Percentiles rank a stretch among this genome's conserved stretches.
Conservation (phyloP, 2,113 vertebrate species). For the Oceanites oceanicus region DNA sequence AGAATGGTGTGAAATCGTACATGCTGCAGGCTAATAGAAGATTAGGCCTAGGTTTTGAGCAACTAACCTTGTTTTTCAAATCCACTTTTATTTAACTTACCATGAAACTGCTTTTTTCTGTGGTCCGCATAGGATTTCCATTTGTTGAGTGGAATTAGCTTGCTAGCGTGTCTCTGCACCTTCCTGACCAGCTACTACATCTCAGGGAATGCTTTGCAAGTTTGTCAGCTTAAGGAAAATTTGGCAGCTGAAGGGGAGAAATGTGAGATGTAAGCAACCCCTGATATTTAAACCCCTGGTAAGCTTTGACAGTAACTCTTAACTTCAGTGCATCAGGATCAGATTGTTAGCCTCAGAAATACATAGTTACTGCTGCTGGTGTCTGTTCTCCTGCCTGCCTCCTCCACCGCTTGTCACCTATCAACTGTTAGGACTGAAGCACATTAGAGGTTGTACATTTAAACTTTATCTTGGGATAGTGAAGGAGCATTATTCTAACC, state of each 20-base stretch:
- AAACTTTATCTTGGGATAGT: background rate
- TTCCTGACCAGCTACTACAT: background rate
- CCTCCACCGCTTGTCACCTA: background rate
- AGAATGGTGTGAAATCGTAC: background rate
- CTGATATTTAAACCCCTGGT: background rate
- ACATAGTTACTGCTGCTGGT: background rate
- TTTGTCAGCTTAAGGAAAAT: background rate
- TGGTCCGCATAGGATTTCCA: background rate
- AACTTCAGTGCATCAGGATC: background rate
- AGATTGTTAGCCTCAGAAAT: background rate
- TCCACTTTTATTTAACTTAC: background rate
- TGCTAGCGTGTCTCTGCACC: background rate
- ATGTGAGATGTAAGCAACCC: background rate
- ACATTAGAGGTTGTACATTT: background rate
- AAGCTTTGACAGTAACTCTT: background rate
- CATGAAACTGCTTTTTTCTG: background rate
- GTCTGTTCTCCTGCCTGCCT: background rate
- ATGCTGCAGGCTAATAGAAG: background rate
- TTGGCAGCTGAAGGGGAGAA: background rate
- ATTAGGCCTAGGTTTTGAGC: background rate
- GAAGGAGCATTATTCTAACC: background rate
- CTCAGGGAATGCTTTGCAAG: background rate
- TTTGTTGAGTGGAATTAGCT: background rate
- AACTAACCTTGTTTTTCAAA: background rate
- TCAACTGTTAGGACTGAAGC: background rate